These are phyloP conservation scores for Nothobranchius kuhntae DNA, from an alignment of 2,113 vertebrate genomes.

Conservation along the genomic window DNA sequence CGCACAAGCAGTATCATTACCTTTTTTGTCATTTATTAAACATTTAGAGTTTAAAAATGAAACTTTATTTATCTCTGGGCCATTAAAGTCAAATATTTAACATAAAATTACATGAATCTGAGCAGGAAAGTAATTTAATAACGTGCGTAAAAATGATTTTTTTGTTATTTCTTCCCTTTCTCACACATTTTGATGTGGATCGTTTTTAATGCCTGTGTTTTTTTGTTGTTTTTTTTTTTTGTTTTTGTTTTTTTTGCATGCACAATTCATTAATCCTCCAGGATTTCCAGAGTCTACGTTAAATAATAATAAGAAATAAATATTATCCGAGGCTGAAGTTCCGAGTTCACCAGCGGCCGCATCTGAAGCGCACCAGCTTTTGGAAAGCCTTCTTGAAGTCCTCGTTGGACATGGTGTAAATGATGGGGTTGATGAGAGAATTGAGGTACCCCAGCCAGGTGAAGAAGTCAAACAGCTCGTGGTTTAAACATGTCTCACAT, in stretches of 20 bases:
- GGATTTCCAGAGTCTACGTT: too few species aligned
- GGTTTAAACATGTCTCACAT: conserved; percentile 86
- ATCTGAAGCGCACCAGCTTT: conserved; percentile 85
- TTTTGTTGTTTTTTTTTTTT: too few species aligned
- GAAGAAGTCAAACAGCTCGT: conserved; percentile 90
- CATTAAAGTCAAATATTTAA: too few species aligned
- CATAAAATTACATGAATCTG: too few species aligned
- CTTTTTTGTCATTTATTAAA: background rate
- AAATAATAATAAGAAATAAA: background rate
- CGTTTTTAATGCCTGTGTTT: too few species aligned
- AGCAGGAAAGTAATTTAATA: too few species aligned
- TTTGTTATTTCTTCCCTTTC: too few species aligned
- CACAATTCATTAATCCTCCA: background rate
- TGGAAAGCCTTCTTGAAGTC: conserved; percentile 97
- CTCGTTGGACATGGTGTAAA: conserved; percentile 94
- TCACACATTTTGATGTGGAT: too few species aligned
- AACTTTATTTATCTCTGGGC: background rate
- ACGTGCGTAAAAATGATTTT: too few species aligned
- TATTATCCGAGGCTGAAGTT: conserved; percentile 11
- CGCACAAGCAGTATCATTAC: too few species aligned
- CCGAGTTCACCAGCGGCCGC: conserved; percentile 59
- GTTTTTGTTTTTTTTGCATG: background rate
- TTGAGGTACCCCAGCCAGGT: conserved; percentile 97
- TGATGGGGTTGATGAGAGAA: conserved; percentile 94
- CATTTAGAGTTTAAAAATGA: background rate